A percentile compares a stretch with the other conserved stretches of the same genome.
These are phyloP conservation scores for Forbesichthys agassizii DNA, from an alignment of 2,113 vertebrate genomes.

Conservation along the genomic window DNA sequence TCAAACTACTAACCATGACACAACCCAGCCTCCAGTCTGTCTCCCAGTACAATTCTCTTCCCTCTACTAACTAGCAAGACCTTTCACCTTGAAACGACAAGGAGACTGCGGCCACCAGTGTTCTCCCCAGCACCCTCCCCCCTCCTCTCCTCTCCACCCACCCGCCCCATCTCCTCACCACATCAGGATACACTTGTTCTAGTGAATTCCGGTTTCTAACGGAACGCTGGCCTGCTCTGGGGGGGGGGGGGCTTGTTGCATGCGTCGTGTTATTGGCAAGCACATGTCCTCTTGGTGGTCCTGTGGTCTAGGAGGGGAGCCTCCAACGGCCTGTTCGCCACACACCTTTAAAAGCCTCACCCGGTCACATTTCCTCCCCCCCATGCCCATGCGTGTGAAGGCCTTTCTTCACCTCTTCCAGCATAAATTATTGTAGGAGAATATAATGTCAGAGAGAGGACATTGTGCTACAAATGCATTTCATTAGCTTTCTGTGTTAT, in stretches of 20 bases:
- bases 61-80: slow-evolving; percentile 7
- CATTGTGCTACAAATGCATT: slow-evolving; percentile 1
- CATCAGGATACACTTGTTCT: slow-evolving; percentile 84
- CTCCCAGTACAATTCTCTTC: not conserved
- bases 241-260: slow-evolving; percentile 57
- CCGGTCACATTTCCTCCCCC: slow-evolving; percentile 54
- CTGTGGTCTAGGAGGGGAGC: slow-evolving; percentile 70
- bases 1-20: not conserved
- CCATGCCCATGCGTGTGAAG: not conserved
- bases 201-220: slow-evolving; percentile 82
- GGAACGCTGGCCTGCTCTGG: slow-evolving; percentile 73
- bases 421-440: no score
- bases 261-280: slow-evolving; percentile 61
- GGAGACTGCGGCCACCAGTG: slow-evolving; percentile 49
- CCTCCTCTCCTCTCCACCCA: slow-evolving; percentile 41
- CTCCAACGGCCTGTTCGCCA: slow-evolving; percentile 70
- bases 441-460: slow-evolving; percentile 3
- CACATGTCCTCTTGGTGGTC: slow-evolving; percentile 60
- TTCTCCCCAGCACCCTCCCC: slow-evolving; percentile 32
- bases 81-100: slow-evolving; percentile 29
- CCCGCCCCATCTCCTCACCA: slow-evolving; percentile 74
- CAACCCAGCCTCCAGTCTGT: slow-evolving; percentile 4
- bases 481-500: no score
- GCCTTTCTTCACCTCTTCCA: not conserved
- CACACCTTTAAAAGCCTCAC: slow-evolving; percentile 63